Evolutionary conservation across 2,113 vertebrate genomes (phyloP), one percentile per base, ranked within the genome.

Genomic region (Sterna hirundo): DNA sequence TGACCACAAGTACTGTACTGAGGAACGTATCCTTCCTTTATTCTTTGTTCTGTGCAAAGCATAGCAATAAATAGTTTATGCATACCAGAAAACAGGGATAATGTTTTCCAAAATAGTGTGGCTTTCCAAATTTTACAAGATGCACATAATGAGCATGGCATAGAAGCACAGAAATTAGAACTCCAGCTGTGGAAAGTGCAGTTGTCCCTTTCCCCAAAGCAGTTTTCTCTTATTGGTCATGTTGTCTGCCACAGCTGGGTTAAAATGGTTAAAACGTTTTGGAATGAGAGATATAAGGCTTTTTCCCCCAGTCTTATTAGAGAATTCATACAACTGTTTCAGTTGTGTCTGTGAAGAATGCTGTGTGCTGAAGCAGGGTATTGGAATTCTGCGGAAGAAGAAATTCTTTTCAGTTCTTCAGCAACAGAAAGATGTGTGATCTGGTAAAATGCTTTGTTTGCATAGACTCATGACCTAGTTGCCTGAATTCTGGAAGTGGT

Each of bases 71-170:
- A 18, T 23, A 57, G 44, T 52, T 62, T 36, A 36, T 80, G 36
- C 9, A 15, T 47, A 27, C 15, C 20, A 66, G 46, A 61, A 72
- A 66, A 27, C 4, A n/a, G 49, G 20, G 42, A 15, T 46, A 82
- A 55, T 2, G 1, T 72, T 47, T 79, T 49, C 36, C 54, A 72
- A 38, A 66, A 32, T 10, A 75, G 17, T 7, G 11, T 87, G 27
- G 32, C 11, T 71, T 76, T 79, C 49, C 2, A 4, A 49, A 26
- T 78, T 93, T 65, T 19, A 18, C 4, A 7, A 46, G 36, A 17
- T 46, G 21, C 15, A 5, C 0, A 0, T 36, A 42, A 52, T 40
- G 30, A 68, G 10, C 1, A 1, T 25, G n/a, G 44, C 20, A 15
- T 1, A 52, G 44, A 71, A 80, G 23, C 15, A 40, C 10, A 27